These are phyloP conservation scores for Eulithis testata DNA, from an alignment of 2,888 invertebrate genomes.

Conservation along the genomic window DNA sequence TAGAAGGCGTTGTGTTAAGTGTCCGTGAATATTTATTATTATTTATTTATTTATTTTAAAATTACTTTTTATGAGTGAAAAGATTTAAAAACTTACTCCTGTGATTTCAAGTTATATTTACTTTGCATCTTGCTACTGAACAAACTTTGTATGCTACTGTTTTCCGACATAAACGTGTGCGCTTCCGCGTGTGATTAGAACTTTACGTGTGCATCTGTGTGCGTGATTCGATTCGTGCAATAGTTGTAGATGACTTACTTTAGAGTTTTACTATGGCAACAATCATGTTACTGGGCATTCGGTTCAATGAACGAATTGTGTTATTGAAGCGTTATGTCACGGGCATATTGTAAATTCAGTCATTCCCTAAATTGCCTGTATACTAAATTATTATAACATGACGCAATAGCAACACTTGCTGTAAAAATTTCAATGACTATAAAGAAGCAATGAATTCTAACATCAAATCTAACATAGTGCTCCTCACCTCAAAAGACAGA, in stretches of 20 bases:
- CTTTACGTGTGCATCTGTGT: background rate
- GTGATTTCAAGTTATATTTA: too few species aligned
- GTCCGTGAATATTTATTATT: too few species aligned
- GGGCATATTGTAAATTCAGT: slow-evolving; percentile 6
- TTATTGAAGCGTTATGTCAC: slow-evolving; percentile 11
- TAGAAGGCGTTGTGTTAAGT: too few species aligned
- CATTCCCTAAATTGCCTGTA: slow-evolving; percentile 11
- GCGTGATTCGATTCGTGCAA: background rate
- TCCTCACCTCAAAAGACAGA: too few species aligned
- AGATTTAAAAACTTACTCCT: too few species aligned
- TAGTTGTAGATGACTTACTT: slow-evolving; percentile 8
- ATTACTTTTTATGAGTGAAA: too few species aligned
- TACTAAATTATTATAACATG: background rate
- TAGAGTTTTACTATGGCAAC: background rate
- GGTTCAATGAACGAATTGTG: slow-evolving; percentile 20
- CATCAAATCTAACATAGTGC: too few species aligned
- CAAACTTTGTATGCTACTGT: background rate
- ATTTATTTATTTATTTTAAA: too few species aligned
- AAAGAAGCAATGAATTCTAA: too few species aligned
- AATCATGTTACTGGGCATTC: slow-evolving; percentile 11
- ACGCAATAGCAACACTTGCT: too few species aligned
- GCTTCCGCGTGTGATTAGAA: background rate
- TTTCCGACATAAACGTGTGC: background rate
- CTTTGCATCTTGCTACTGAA: too few species aligned
- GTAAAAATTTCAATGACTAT: too few species aligned